phyloP scores from a whole-genome alignment of 2,797 vertebrate genomes.

The Gymnoscopelus braueri region DNA sequence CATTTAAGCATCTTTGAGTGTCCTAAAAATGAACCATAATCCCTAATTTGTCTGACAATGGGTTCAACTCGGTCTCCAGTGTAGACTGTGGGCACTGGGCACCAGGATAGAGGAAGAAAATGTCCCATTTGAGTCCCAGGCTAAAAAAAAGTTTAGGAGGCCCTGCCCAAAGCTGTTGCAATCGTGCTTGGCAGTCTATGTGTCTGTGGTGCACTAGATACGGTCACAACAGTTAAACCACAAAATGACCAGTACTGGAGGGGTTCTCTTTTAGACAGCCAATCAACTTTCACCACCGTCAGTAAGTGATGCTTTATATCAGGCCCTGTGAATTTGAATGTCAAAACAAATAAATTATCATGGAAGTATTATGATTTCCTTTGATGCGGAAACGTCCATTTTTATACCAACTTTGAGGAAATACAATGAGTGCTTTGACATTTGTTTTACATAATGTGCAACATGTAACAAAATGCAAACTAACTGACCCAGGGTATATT shows the following conservation, averaged over 20 bases:
- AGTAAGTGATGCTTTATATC: constrained; percentile 2
- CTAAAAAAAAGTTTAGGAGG: constrained; percentile 65
- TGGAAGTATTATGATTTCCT: too few species aligned
- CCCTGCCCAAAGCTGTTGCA: constrained; percentile 47
- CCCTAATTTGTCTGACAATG: too few species aligned
- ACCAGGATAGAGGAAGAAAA: constrained; percentile 32
- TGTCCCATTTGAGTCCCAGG: constrained; percentile 47
- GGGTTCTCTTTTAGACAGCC: constrained; percentile 26
- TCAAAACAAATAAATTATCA: not conserved
- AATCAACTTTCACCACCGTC: constrained; percentile 21
- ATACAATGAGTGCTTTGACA: constrained; percentile 4
- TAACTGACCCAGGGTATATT: not conserved
- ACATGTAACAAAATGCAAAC: constrained; percentile 31
- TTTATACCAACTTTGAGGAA: not conserved
- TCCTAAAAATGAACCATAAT: too few species aligned
- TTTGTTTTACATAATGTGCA: constrained; percentile 7
- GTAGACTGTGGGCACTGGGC: constrained; percentile 10
- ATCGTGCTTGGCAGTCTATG: constrained; percentile 42
- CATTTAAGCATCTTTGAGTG: too few species aligned
- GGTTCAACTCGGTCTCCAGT: constrained; percentile 39
- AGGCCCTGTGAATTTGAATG: constrained; percentile 9
- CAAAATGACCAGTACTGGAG: constrained; percentile 56
- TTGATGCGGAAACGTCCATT: too few species aligned
- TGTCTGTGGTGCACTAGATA: constrained; percentile 64
- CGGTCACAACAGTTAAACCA: constrained; percentile 61